Percentiles rank a stretch among this genome's conserved stretches.
Evolutionary conservation across 2,888 invertebrate genomes (phyloP).

Genomic region (Harpagoxenus sublaevis): DNA sequence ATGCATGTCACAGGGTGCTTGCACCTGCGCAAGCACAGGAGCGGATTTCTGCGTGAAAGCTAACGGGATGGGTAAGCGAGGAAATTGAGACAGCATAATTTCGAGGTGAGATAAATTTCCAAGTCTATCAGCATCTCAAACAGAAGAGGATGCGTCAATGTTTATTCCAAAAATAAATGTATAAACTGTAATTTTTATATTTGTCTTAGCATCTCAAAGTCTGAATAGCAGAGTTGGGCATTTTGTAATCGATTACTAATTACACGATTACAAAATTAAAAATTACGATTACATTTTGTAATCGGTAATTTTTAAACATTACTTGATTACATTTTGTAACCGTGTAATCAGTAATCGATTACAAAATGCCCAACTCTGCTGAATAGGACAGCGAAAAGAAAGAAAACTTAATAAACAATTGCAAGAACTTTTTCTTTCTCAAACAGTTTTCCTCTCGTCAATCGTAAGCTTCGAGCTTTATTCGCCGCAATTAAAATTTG

Average conservation of each 20-base stretch:
- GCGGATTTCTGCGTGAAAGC: slow-evolving; percentile 18
- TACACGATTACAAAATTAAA: too few species aligned
- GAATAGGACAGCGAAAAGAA: not conserved
- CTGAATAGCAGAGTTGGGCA: too few species aligned
- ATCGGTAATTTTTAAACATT: too few species aligned
- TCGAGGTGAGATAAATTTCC: not conserved
- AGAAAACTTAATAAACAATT: not conserved
- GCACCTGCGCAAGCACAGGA: slow-evolving; percentile 42
- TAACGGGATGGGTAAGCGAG: slow-evolving; percentile 15
- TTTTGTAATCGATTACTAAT: too few species aligned
- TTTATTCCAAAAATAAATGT: not conserved
- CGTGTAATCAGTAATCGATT: too few species aligned
- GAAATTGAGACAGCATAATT: slow-evolving; percentile 26
- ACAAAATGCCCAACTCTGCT: too few species aligned
- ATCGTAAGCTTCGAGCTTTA: slow-evolving; percentile 5
- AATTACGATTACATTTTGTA: too few species aligned
- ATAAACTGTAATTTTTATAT: not conserved
- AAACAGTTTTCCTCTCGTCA: not conserved
- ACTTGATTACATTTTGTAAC: too few species aligned
- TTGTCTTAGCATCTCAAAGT: not conserved
- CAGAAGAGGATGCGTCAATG: not conserved
- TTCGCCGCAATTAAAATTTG: not conserved
- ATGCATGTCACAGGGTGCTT: slow-evolving; percentile 40
- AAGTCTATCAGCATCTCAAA: not conserved
- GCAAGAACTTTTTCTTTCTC: not conserved